Conservation (phyloP, 2,113 vertebrate species). For the Pseudopipra pipra region DNA sequence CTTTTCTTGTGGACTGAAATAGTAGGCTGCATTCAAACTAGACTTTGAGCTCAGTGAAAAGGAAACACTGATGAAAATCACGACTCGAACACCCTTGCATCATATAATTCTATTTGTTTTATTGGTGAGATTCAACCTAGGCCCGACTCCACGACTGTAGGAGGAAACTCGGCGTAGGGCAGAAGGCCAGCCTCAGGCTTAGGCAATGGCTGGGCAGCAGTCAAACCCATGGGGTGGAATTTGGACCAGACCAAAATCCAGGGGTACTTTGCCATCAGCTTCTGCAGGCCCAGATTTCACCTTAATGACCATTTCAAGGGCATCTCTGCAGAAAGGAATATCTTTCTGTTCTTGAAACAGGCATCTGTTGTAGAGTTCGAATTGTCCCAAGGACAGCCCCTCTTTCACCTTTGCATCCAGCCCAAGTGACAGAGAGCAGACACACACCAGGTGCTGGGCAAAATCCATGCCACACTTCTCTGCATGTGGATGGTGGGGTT, state of each 20-base stretch:
- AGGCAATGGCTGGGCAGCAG: background rate
- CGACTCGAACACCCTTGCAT: constrained; percentile 37
- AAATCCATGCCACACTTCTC: background rate
- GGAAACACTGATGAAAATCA: constrained; percentile 64
- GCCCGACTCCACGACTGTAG: background rate
- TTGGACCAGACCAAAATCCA: background rate
- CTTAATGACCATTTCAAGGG: background rate
- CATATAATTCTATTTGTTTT: constrained; percentile 53
- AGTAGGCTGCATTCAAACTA: constrained; percentile 63
- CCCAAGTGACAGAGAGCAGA: background rate
- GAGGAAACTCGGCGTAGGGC: background rate
- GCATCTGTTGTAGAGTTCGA: background rate
- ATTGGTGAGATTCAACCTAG: background rate
- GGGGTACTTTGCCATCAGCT: background rate
- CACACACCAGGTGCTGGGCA: background rate
- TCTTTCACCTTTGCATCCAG: background rate
- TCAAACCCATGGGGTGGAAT: background rate
- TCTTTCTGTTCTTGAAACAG: background rate
- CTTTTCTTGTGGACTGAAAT: constrained; percentile 64
- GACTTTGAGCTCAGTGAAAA: constrained; percentile 51
- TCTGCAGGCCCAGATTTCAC: background rate
- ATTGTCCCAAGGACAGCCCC: background rate
- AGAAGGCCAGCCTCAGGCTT: background rate
- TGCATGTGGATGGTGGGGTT: background rate
- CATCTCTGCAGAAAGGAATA: background rate